Base-by-base conservation (phyloP, 2,113 vertebrate species). In the Triplophysa tibetana region DNA sequence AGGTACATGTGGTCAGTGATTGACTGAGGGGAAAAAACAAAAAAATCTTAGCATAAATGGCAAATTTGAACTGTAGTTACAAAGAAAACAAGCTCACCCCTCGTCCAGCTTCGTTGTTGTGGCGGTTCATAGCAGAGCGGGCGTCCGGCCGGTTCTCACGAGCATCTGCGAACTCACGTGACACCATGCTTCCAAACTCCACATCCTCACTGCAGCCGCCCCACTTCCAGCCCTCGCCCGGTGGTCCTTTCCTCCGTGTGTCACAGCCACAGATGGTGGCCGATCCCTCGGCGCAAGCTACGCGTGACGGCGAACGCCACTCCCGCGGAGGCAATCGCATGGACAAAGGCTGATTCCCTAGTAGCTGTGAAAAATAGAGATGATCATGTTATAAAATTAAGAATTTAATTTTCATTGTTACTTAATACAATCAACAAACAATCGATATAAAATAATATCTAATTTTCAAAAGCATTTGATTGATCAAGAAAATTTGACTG, bases 1-100 rank as follows among this genome's bases (percentile, higher is more conserved):
- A 99, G 93, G 88, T 97, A 97, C 96, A 98, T 98, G 93, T 98
- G 96, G 5, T 98, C 96, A 56, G 96, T 91, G 88, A 99, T 98
- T 79, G 96, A 97, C 98, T 99, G 88, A 13, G 24, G 8, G 0
- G 69, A 58, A 75, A 70, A 12, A 48, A 11, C 69, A 56, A 29
- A 50, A 38, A 79, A 21, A 38, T 50, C 8, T 76, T 24, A 29
- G 50, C 2, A 16, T 54, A 17, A 21, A 58, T 58, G 7, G 54
- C 19, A 21, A 21, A 14, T 50, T 13, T 2, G 2, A 50, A 13
- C 48, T 50, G 21, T 12, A 16, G 1, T 29, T 13, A 63, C 17
- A 50, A 7, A 60, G 52, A 29, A 63, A 64, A 13, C 45, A 41
- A 19, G 69, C 94, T 85, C 87, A 99, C 98, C 73, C 93, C 95